Conservation (phyloP, 30 jellyfish, hydroid and myxozoan genomes). For the Hydractinia symbiolongicarpus region DNA sequence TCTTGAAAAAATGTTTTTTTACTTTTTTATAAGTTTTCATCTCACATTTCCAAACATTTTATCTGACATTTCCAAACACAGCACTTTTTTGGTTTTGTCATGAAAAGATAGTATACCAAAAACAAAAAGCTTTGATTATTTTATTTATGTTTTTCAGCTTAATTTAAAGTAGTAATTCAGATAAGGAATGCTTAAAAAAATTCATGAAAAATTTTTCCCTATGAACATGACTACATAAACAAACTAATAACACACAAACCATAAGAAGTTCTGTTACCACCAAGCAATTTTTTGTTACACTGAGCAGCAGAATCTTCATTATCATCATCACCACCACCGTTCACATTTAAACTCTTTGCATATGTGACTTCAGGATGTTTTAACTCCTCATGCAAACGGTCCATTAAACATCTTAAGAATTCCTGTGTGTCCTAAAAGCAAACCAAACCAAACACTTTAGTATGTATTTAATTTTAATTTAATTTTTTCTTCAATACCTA, state of each 20-base stretch:
- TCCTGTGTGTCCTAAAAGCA: slow-evolving; percentile 87
- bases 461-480: too few species aligned
- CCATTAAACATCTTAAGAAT: slow-evolving; percentile 88
- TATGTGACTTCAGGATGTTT: slow-evolving; percentile 47
- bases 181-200: not conserved
- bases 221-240: too few species aligned
- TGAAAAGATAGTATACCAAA: too few species aligned
- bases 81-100: too few species aligned
- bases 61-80: too few species aligned
- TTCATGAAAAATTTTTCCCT: too few species aligned
- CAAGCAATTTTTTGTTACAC: slow-evolving; percentile 59
- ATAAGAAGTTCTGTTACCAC: slow-evolving; percentile 60
- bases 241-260: slow-evolving; percentile 16
- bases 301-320: not conserved
- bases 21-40: too few species aligned
- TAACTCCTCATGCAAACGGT: slow-evolving; percentile 88
- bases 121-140: too few species aligned
- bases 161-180: too few species aligned
- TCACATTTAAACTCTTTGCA: slow-evolving; percentile 1
- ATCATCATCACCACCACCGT: slow-evolving; percentile 11
- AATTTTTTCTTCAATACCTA: not conserved
- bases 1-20: too few species aligned
- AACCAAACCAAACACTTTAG: not conserved
- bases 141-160: too few species aligned
- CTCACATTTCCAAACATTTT: too few species aligned